Evolutionary conservation across 2,797 vertebrate species (phyloP).

Genomic region (Enteromius paludinosus): DNA sequence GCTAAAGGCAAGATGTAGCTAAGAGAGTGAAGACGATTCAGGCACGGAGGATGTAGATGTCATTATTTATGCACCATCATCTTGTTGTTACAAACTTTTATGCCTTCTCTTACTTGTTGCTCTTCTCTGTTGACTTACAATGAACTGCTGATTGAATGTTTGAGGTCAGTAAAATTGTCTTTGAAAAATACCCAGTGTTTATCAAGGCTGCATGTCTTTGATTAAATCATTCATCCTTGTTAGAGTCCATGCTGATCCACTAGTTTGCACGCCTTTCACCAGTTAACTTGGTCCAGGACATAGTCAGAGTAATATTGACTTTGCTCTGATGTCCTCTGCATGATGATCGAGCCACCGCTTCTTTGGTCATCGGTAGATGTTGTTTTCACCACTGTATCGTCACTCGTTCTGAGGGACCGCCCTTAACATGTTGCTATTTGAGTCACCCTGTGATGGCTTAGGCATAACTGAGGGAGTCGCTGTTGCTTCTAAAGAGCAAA

Average conservation of each 20-base stretch:
- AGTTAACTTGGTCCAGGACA: not conserved
- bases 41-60: not conserved
- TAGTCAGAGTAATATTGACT: not conserved
- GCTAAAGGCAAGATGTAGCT: too few relatives aligned
- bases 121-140: not conserved
- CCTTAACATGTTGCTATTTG: not conserved
- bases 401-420: not conserved
- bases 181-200: not conserved
- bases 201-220: not conserved
- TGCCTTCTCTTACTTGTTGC: not conserved
- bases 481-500: not conserved
- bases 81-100: not conserved
- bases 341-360: not conserved
- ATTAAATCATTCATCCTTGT: not conserved
- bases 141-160: not conserved
- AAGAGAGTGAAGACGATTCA: not conserved
- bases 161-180: not conserved
- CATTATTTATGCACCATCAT: not conserved
- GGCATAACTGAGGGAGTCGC: not conserved
- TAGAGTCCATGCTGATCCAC: not conserved
- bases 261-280: not conserved
- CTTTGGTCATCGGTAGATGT: not conserved
- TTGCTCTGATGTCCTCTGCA: not conserved
- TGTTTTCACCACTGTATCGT: not conserved
- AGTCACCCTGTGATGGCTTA: not conserved